Evolutionary conservation across 2,113 vertebrate species (phyloP).

Genomic region (Onychostruthus taczanowskii): DNA sequence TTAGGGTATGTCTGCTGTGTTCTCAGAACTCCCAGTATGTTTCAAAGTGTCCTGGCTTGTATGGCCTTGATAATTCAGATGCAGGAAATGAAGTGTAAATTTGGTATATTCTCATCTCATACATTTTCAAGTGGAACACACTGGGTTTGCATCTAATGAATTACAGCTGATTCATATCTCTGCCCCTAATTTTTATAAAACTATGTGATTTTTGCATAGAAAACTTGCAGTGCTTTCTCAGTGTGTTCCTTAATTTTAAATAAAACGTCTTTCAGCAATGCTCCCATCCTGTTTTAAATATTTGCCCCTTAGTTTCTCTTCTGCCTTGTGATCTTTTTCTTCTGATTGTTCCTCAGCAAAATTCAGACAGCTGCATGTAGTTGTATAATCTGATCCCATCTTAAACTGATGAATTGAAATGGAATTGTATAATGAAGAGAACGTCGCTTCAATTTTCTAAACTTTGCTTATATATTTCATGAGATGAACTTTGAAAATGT

Average conservation of each 20-base stretch:
- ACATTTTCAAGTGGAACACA: neutral
- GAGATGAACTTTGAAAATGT: neutral
- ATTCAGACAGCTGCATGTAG: neutral
- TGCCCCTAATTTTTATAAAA: neutral
- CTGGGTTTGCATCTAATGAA: neutral
- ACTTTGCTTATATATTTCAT: neutral
- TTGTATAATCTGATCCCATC: neutral
- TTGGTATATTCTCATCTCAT: neutral
- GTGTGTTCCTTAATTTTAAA: neutral
- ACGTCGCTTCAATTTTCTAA: accelerated
- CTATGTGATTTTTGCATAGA: neutral
- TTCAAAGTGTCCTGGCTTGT: neutral
- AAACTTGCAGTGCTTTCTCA: neutral
- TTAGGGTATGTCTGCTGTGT: neutral
- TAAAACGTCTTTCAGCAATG: neutral
- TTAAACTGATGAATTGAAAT: neutral
- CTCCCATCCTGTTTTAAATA: neutral
- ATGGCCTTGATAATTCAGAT: neutral
- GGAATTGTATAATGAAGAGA: neutral
- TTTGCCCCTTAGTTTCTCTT: neutral
- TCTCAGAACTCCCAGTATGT: neutral
- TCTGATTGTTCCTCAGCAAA: neutral
- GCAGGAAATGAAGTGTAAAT: slow-evolving; percentile 2
- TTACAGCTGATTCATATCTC: neutral
- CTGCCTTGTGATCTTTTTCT: neutral